Conservation (phyloP, 35 echinoderm and acorn worm genomes). For the Hemicentrotus pulcherrimus region DNA sequence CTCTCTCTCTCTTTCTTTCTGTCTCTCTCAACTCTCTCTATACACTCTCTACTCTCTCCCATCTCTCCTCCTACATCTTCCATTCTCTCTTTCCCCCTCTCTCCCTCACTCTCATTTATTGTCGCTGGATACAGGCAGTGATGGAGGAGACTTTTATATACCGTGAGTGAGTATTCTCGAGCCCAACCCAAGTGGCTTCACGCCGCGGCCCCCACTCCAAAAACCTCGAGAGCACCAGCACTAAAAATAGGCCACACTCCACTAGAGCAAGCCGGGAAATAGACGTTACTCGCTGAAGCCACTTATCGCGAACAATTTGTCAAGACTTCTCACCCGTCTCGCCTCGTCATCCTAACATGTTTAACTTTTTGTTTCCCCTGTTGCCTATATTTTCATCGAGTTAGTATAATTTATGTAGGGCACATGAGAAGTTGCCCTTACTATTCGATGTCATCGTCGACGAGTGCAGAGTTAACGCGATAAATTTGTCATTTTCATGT, state of each 20-base stretch:
- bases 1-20: too few relatives aligned
- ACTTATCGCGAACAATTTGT: neutral
- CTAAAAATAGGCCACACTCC: neutral
- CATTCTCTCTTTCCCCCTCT: too few relatives aligned
- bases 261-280: neutral
- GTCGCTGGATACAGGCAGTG: neutral
- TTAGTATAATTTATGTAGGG: too few relatives aligned
- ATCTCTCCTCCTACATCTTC: too few relatives aligned
- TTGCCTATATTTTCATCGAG: neutral
- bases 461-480: too few relatives aligned
- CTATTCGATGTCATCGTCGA: too few relatives aligned
- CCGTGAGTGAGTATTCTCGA: neutral
- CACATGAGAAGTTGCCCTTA: too few relatives aligned
- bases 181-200: constrained; percentile 7
- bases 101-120: too few relatives aligned
- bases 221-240: neutral
- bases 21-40: too few relatives aligned
- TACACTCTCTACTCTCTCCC: too few relatives aligned
- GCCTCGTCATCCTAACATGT: neutral
- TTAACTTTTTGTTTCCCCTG: neutral
- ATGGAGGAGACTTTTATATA: neutral
- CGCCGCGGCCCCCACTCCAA: neutral
- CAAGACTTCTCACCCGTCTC: neutral
- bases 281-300: neutral
- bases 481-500: too few relatives aligned